phyloP scores from a whole-genome alignment of 2,888 invertebrate species.

The Cheilosia vernalis region DNA sequence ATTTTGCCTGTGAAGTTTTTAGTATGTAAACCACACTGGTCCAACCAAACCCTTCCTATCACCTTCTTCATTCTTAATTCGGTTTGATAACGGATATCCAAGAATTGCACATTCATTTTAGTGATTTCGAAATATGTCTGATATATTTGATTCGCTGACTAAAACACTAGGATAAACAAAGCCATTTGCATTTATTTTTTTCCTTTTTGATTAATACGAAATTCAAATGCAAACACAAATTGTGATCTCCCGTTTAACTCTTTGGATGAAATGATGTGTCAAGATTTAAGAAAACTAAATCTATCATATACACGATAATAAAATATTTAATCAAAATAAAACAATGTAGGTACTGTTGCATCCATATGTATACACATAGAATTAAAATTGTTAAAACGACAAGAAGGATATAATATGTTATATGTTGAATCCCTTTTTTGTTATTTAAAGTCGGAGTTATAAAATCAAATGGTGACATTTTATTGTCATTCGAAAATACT shows the following conservation, averaged over 20 bases:
- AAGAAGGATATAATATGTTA: constrained; percentile 8
- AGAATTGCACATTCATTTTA: too few relatives aligned
- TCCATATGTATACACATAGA: constrained; percentile 33
- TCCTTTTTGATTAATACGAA: constrained; percentile 9
- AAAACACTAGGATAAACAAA: not conserved
- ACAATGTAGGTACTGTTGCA: constrained; percentile 24
- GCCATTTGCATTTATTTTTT: constrained; percentile 14
- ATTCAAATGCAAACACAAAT: constrained; percentile 31
- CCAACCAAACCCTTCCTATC: too few relatives aligned
- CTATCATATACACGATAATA: constrained; percentile 30
- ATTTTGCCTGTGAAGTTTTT: too few relatives aligned
- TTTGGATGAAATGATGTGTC: constrained; percentile 33
- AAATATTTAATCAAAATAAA: constrained; percentile 49
- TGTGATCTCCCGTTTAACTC: constrained; percentile 42
- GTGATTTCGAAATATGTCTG: too few relatives aligned
- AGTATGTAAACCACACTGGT: too few relatives aligned
- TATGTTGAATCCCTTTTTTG: constrained; percentile 13
- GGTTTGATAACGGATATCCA: too few relatives aligned
- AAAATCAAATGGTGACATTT: constrained; percentile 10
- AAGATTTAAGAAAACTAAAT: constrained; percentile 12
- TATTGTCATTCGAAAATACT: constrained; percentile 7
- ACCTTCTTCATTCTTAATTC: too few relatives aligned
- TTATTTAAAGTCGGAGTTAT: constrained; percentile 7
- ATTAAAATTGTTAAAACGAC: constrained; percentile 26
- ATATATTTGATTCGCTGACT: not conserved